Conservation (phyloP, 2,113 vertebrate genomes). For the Cebidichthys violaceus region DNA sequence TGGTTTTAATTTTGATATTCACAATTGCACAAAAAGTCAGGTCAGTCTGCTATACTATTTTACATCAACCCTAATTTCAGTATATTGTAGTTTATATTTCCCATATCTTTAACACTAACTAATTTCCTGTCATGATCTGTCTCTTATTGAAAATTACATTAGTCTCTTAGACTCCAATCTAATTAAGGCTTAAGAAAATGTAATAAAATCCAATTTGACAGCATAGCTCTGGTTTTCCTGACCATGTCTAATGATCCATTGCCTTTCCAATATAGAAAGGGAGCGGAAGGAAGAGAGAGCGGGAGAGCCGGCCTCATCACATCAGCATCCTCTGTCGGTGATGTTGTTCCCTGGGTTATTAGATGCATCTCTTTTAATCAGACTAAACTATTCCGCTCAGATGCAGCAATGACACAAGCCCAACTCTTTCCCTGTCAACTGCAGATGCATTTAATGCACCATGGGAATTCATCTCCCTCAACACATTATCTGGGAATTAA, state of each 20-base stretch:
- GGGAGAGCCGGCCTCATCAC: slow-evolving; percentile 36
- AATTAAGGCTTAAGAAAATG: slow-evolving; percentile 75
- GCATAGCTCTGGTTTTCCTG: slow-evolving; percentile 58
- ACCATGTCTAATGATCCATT: slow-evolving; percentile 72
- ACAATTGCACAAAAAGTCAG: background rate
- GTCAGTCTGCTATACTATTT: background rate
- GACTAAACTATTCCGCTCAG: slow-evolving; percentile 57
- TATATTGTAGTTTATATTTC: slow-evolving; percentile 34
- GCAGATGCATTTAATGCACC: slow-evolving; percentile 40
- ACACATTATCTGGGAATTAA: slow-evolving; percentile 60
- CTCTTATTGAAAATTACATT: slow-evolving; percentile 68
- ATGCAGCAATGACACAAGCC: slow-evolving; percentile 30
- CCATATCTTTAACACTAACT: slow-evolving; percentile 51
- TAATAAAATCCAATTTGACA: slow-evolving; percentile 73
- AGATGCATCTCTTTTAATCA: slow-evolving; percentile 74
- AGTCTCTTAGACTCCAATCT: slow-evolving; percentile 61
- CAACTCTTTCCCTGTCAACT: slow-evolving; percentile 38
- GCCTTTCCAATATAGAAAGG: slow-evolving; percentile 58
- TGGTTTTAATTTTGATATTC: slow-evolving; percentile 21
- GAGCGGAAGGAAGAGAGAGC: slow-evolving; percentile 39
- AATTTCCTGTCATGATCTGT: slow-evolving; percentile 67
- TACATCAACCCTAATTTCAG: slow-evolving; percentile 14
- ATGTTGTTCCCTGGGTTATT: slow-evolving; percentile 52
- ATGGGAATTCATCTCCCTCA: slow-evolving; percentile 39
- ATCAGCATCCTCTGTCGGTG: slow-evolving; percentile 50